These are phyloP conservation scores for Protobothrops flavoviridis DNA, from an alignment of 2,113 vertebrate species.

Conservation along the genomic window DNA sequence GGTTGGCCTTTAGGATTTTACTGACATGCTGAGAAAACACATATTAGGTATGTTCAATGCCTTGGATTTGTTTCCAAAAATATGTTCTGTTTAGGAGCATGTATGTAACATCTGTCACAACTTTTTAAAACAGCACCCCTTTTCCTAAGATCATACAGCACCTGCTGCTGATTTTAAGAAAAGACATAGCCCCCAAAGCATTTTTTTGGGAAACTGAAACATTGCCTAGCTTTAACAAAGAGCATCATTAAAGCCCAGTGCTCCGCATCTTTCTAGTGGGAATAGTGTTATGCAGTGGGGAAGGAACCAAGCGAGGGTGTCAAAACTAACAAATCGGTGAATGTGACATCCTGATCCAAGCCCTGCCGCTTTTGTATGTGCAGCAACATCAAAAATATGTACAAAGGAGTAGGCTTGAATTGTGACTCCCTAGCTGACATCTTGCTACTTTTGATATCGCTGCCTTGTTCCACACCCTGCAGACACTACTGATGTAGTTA, in stretches of 20 bases:
- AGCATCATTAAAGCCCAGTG: not conserved
- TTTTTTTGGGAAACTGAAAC: not conserved
- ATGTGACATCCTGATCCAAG: not conserved
- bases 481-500: not conserved
- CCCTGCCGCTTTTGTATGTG: not conserved
- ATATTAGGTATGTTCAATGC: not conserved
- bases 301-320: not conserved
- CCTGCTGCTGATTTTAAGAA: not conserved
- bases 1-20: not conserved
- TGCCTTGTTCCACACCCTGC: not conserved
- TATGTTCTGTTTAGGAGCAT: not conserved
- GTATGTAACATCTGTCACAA: not conserved
- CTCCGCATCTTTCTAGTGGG: not conserved
- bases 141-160: not conserved
- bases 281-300: not conserved
- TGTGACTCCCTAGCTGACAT: not conserved
- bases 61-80: not conserved
- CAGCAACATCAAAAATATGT: not conserved
- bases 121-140: not conserved
- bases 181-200: not conserved
- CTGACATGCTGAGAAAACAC: not conserved
- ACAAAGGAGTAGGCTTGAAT: not conserved
- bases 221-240: not conserved
- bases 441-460: not conserved
- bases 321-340: not conserved